These are phyloP conservation scores for Parazoanthus swiftii DNA, from an alignment of 92 coral and sea anemone genomes.

Conservation along the genomic window DNA sequence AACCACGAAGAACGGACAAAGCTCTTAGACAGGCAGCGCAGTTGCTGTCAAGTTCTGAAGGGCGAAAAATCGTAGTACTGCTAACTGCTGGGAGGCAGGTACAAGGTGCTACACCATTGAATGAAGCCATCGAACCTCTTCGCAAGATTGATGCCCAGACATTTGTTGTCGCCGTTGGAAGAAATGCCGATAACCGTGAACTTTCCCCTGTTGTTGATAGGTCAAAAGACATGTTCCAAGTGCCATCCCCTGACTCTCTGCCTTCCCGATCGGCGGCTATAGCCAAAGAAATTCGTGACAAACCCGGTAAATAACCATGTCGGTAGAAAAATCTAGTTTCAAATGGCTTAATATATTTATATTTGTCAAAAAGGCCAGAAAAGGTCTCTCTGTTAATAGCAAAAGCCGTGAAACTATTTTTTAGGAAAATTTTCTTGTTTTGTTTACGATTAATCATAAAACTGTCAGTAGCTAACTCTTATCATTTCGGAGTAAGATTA, in stretches of 20 bases:
- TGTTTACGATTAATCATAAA: too few relatives aligned
- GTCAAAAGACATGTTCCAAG: slow-evolving; percentile 47
- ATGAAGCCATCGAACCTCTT: slow-evolving; percentile 54
- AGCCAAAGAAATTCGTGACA: slow-evolving; percentile 7
- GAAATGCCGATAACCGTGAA: slow-evolving; percentile 37
- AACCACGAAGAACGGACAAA: slow-evolving; percentile 51
- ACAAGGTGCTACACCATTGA: slow-evolving; percentile 56
- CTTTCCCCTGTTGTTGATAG: slow-evolving; percentile 44
- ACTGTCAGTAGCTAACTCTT: too few relatives aligned
- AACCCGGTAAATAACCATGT: slow-evolving; percentile 18
- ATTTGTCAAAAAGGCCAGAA: too few relatives aligned
- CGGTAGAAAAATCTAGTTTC: neutral
- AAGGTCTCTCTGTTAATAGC: too few relatives aligned
- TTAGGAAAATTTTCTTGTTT: too few relatives aligned
- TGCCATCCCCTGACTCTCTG: slow-evolving; percentile 37
- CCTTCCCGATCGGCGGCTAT: neutral
- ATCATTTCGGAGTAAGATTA: too few relatives aligned
- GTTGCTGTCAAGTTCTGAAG: slow-evolving; percentile 43
- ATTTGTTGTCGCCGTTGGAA: slow-evolving; percentile 61
- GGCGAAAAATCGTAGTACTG: slow-evolving; percentile 51
- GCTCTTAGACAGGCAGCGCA: slow-evolving; percentile 59
- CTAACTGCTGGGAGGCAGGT: slow-evolving; percentile 62
- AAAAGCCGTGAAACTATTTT: too few relatives aligned
- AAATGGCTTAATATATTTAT: too few relatives aligned
- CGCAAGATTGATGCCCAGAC: slow-evolving; percentile 47